These are phyloP conservation scores for Drosophila multiciliata DNA, from an alignment of 2,888 invertebrate genomes.

Conservation along the genomic window DNA sequence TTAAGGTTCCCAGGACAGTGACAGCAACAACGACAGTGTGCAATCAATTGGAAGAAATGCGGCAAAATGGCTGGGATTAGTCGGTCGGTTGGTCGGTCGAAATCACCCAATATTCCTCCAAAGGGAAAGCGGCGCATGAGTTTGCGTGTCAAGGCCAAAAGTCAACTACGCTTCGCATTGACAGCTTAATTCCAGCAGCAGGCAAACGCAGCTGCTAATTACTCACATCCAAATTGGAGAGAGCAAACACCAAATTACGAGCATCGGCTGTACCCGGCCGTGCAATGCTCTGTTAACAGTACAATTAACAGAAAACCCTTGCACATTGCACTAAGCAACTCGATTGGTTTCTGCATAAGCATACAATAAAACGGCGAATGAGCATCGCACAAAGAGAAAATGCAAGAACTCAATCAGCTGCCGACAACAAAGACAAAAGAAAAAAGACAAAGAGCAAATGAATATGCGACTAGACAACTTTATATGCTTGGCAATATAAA, in stretches of 20 bases:
- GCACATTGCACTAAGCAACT: not conserved
- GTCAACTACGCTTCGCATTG: slow-evolving; percentile 41
- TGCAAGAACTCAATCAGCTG: slow-evolving; percentile 51
- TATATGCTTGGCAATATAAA: slow-evolving; percentile 10
- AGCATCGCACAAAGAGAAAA: slow-evolving; percentile 40
- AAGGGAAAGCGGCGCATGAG: slow-evolving; percentile 15
- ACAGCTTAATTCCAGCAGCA: slow-evolving; percentile 59
- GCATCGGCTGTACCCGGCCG: not conserved
- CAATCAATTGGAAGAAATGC: slow-evolving; percentile 16
- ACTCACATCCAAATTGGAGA: slow-evolving; percentile 47
- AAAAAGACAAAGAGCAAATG: slow-evolving; percentile 2
- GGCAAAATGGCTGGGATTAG: slow-evolving; percentile 47
- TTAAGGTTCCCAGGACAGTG: slow-evolving; percentile 1
- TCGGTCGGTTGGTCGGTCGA: not conserved
- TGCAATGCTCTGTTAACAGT: not conserved
- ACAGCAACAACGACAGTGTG: slow-evolving; percentile 9
- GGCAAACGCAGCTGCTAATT: slow-evolving; percentile 55
- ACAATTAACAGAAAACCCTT: not conserved
- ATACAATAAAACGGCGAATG: slow-evolving; percentile 33
- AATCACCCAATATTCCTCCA: not conserved
- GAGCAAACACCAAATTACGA: not conserved
- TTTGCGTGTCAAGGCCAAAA: slow-evolving; percentile 62
- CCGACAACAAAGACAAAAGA: slow-evolving; percentile 11
- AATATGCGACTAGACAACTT: slow-evolving; percentile 1
- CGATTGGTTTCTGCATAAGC: slow-evolving; percentile 4